A percentile compares a stretch with the other conserved stretches of the same genome.
Conservation (phyloP, 1,140 invertebrate genomes). For the Antheraea mylitta region DNA sequence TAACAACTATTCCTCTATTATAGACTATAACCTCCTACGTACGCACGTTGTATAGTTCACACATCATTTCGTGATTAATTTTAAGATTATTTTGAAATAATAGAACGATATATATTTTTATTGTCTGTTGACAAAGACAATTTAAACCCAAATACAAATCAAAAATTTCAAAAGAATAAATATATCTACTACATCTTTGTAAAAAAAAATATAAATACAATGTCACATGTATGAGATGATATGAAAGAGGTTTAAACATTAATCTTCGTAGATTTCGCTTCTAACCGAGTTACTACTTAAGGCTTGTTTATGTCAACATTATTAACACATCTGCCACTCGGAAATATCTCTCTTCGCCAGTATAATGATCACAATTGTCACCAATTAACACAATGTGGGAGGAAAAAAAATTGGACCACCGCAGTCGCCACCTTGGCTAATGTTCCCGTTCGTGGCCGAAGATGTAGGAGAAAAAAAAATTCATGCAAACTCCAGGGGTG, state of each 20-base stretch:
- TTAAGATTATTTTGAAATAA: too few relatives aligned
- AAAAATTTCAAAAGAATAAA: too few relatives aligned
- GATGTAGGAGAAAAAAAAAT: conserved; percentile 41
- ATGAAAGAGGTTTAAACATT: background rate
- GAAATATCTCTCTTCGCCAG: conserved; percentile 69
- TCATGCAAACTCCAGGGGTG: conserved; percentile 55
- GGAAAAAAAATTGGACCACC: conserved; percentile 68
- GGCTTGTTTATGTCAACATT: conserved; percentile 25
- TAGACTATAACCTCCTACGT: too few relatives aligned
- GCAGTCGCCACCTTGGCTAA: conserved; percentile 68
- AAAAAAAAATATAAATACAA: background rate
- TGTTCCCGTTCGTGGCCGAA: conserved; percentile 65
- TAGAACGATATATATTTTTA: too few relatives aligned
- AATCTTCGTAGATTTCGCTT: background rate
- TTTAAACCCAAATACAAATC: too few relatives aligned
- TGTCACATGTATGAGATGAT: background rate
- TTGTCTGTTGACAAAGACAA: too few relatives aligned
- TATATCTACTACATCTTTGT: too few relatives aligned
- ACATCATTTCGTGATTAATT: too few relatives aligned
- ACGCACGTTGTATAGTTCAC: too few relatives aligned
- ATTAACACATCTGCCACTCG: conserved; percentile 52
- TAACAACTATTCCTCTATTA: too few relatives aligned
- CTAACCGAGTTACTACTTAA: background rate
- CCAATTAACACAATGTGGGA: conserved; percentile 62
- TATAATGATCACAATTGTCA: conserved; percentile 70